phyloP scores from a whole-genome alignment of 1,140 invertebrate genomes.

The Heliconius nattereri region DNA sequence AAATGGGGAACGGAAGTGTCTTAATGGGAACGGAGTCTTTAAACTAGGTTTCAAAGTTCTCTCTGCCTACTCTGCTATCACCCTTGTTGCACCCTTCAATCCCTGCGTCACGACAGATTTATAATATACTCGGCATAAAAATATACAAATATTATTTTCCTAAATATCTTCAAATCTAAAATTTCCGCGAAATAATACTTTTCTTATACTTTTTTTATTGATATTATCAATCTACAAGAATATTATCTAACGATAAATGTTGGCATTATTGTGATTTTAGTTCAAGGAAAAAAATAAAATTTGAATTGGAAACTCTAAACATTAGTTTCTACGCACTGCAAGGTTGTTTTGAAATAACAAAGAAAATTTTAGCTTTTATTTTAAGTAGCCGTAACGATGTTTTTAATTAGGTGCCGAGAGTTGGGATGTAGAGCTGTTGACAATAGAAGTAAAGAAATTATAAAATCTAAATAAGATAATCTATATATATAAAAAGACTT shows the following conservation, averaged over 20 bases:
- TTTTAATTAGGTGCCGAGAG: constrained; percentile 6
- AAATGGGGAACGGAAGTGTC: no score
- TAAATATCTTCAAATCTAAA: background rate
- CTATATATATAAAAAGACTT: no score
- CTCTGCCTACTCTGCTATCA: no score
- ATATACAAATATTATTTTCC: no score
- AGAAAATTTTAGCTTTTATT: constrained; percentile 8
- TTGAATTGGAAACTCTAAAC: constrained; percentile 1
- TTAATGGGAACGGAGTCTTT: no score
- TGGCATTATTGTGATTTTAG: constrained; percentile 19
- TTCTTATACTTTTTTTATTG: background rate
- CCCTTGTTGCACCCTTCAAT: no score
- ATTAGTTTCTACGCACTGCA: background rate
- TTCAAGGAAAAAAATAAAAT: constrained; percentile 22
- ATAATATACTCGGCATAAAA: no score
- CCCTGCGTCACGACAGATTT: no score
- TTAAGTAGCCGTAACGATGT: constrained; percentile 8
- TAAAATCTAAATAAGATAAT: no score
- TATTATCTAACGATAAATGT: background rate
- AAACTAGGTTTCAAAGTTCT: no score
- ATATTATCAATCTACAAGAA: background rate
- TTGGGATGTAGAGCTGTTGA: background rate
- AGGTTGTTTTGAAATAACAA: constrained; percentile 16
- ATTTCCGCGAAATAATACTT: background rate
- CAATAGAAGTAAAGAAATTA: background rate